Base-by-base conservation (phyloP, 2,113 vertebrate genomes). In the Psittacula cyanocephala region DNA sequence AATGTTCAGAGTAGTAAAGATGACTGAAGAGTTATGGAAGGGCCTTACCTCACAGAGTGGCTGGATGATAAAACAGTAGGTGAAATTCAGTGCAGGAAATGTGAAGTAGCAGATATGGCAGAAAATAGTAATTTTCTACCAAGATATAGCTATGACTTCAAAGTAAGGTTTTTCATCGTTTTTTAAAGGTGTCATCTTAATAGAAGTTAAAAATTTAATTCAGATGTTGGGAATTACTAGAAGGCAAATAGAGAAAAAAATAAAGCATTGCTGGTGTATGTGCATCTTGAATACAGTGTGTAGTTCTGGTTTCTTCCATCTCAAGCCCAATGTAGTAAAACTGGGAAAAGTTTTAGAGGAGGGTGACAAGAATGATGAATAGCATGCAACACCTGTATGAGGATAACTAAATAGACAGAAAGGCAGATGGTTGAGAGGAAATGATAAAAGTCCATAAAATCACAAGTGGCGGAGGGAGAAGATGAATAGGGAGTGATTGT, bases 361-460 rank as follows among this genome's bases (percentile, higher is more conserved):
- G 19, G 29, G 11, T 86, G 91, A 70, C 64, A 77, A 37, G 46
- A 86, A 59, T 90, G 76, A 78, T 47, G 76, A 88, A 78, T 83
- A 88, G 49, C 31, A 67, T 53, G 69, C 43, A 68, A 37, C 55
- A 75, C 87, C 84, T 78, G 9, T 74, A 67, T 67, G 37, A 83
- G n/a, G 37, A 62, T 86, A 90, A 88, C 90, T 88, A 76, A 91
- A 55, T 79, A 80, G 71, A 44, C n/a, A 53, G 41, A 83, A 91
- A 92, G 79, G 76, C 53, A 91, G 71, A 70, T 86, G 82, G 28
- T 70, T 88, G 91, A 88, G 71, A 74, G 6, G n/a, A 53, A 53
- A 82, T 82, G 79, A 86, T 83, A 43, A 46, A 95, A 94, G 86
- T 92, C 64, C 43, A 33, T 92, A 74, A 88, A 97, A 92, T 83